Base-by-base conservation (phyloP, 2,797 vertebrate species). In the Myoxocephalus aenaeus region DNA sequence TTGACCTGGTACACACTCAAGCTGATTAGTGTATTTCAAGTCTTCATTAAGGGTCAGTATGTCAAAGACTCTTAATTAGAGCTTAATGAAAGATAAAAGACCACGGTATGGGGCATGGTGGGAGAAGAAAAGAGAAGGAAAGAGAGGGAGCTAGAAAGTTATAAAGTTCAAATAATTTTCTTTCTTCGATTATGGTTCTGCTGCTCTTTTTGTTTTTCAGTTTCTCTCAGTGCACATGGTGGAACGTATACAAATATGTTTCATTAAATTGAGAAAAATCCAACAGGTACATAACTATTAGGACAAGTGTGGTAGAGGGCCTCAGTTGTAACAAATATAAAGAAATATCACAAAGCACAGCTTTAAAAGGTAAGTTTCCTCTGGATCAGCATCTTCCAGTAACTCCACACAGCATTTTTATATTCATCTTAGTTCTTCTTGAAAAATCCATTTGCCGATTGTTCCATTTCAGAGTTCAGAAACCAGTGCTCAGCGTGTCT, bases 401-500 rank as follows among this genome's bases (percentile, higher is more conserved):
- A 29, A 57, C 18, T 59, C 36, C 59, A 46, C 46, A 57, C 7
- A 56, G 69, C n/a, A 36, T 38, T 79, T 81, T 27, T 13, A 76
- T 79, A 73, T 79, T 64, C 27, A 56, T 73, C 68, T 12, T 64
- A 8, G 1, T 13, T 53, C 17, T 61, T 57, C 59, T 79, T 67
- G 57, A 80, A 78, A 58, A 70, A 40, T 9, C 2, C 8, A 53
- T 65, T 50, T 69, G 15, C 56, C n/a, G 27, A 54, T 72, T 72
- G 32, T 72, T 85, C 32, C 53, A 15, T 62, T 78, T 51, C 32
- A 10, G 15, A 53, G 59, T 53, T 95, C 89, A 96, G 84, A 95
- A 94, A 38, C 94, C 94, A 0, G 95, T 96, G 85, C 95, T 96
- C 9, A 95, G 88, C 0, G 94, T 94, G 36, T 95, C 93, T 2